Base-by-base conservation (phyloP, 1,140 invertebrate genomes). In the Daktulosphaira vitifoliae region DNA sequence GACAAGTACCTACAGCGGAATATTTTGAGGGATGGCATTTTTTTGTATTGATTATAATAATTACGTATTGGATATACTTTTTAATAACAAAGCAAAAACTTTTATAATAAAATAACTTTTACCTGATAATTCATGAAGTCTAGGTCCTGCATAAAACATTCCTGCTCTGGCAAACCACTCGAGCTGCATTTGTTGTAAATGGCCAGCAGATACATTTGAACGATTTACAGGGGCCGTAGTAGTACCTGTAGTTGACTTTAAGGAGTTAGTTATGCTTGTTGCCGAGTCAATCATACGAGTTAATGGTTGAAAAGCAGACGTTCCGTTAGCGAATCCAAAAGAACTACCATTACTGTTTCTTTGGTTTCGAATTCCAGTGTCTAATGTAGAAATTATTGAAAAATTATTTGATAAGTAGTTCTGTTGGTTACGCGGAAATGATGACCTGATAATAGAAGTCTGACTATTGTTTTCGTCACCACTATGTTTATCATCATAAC, bases 91-190 rank as follows among this genome's bases (percentile, higher is more conserved):
- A n/a, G n/a, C n/a, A n/a, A n/a, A n/a, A n/a, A n/a, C n/a, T n/a
- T n/a, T n/a, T n/a, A n/a, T n/a, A n/a, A n/a, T n/a, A n/a, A n/a
- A n/a, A n/a, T n/a, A n/a, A n/a, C n/a, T n/a, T n/a, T 74, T 62
- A 81, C 80, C 79, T 73, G 79, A 73, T 8, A 81, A 72, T 68
- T 81, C 80, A 42, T 77, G 88, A 69, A 91, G 78, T 71, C 88
- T 78, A 52, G 87, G 88, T 11, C 70, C 70, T 2, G 71, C 70
- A 72, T 90, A 90, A 50, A 90, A 81, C 87, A 91, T 90, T 11
- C 87, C 87, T 13, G 87, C 87, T 68, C 87, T 82, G 1, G 88
- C 88, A 29, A 91, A 75, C 83, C 88, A 90, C 75, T 91, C 88
- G 42, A 90, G 78, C 71, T 90, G 88, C 74, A 90, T 82, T 71